phyloP scores from a whole-genome alignment of 2,888 invertebrate genomes.

The Odontocolon sp. region DNA sequence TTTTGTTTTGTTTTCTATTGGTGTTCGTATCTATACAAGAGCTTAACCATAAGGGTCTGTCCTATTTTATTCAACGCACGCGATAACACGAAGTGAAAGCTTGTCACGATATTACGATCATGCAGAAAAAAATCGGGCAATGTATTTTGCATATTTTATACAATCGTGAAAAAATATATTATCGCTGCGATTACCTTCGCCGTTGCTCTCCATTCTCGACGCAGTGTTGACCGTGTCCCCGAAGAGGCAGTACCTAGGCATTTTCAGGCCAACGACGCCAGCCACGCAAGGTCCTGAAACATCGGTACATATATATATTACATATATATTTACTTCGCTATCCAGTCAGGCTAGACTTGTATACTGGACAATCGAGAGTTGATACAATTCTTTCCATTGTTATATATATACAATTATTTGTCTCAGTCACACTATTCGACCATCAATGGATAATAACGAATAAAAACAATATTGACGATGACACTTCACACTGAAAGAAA shows the following conservation, averaged over 20 bases:
- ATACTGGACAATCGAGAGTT: no score
- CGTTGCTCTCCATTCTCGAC: constrained; percentile 95
- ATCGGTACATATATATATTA: constrained; percentile 19
- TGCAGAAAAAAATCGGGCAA: neutral
- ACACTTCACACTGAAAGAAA: no score
- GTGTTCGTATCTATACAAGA: neutral
- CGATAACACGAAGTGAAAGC: constrained; percentile 1
- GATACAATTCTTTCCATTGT: no score
- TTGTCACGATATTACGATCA: neutral
- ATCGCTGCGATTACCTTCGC: constrained; percentile 83
- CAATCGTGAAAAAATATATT: neutral
- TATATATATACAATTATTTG: no score
- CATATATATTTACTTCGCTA: neutral
- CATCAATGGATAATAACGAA: no score
- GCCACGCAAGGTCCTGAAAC: constrained; percentile 90
- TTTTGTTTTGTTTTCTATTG: constrained; percentile 3
- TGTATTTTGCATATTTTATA: neutral
- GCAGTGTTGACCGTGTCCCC: constrained; percentile 97
- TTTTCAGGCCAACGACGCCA: constrained; percentile 95
- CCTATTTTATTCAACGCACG: constrained; percentile 10
- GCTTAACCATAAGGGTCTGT: neutral
- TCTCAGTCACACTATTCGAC: no score
- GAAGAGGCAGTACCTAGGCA: constrained; percentile 96
- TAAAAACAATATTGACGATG: no score
- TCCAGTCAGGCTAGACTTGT: no score